Base-by-base conservation (phyloP, 2,113 vertebrate genomes). In the Triplophysa siluroides region DNA sequence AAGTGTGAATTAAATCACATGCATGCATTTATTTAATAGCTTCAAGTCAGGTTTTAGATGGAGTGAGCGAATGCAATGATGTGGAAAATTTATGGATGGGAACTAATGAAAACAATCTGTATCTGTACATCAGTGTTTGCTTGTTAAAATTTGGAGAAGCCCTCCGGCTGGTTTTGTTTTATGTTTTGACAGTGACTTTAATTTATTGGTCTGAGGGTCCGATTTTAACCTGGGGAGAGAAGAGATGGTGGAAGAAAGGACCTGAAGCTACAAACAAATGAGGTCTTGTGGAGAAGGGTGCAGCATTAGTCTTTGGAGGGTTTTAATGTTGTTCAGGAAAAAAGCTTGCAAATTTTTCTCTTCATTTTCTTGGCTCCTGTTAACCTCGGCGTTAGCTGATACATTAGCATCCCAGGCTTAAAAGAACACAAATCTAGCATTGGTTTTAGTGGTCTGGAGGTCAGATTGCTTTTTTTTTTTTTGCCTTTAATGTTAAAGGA, bases 231-330 rank as follows among this genome's bases (percentile, higher is more conserved):
- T 52, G 23, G 29, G 16, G 47, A 29, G 23, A 52, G n/a, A 43
- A 54, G 23, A 52, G 11, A 43, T 43, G 3, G 41, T 54, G 45
- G 45, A 18, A 1, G 45, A 29, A 2, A 9, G 29, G 68, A 52
- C 47, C 16, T 52, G 26, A 23, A 29, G 47, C 24, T 54, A 70
- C 68, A 70, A 52, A 70, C 8, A 69, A 52, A 70, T 54, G 24
- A 70, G 41, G 41, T 43, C 41, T 11, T 43, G 41, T 43, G 41
- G 10, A 26, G 23, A 70, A 19, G 5, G 8, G 16, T 7, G 2
- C 24, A 4, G 18, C 52, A 9, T 2, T 52, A 23, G 47, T 70
- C 45, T 26, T n/a, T 10, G 8, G 47, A 26, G 26, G 16, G 2
- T 47, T 47, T 47, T 24, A 0, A 24, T 41, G 21, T 67, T 21